Evolutionary conservation across 2,888 invertebrate species (phyloP).

Genomic region (Rhimphoctona megacephalus): DNA sequence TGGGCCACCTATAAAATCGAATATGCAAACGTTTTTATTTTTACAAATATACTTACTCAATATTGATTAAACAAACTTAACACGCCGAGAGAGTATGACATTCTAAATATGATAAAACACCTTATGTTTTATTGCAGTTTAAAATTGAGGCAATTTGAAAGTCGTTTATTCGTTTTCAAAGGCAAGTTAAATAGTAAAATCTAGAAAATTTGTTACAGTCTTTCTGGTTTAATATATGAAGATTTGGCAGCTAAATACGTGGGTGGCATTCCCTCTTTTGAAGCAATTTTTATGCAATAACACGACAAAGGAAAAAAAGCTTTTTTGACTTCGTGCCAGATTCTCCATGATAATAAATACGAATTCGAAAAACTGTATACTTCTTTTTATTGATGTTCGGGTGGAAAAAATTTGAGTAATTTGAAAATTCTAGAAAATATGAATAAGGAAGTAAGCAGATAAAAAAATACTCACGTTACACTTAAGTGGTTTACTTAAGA

Average conservation of each 20-base stretch:
- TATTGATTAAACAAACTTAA: not conserved
- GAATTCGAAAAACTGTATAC: too few relatives aligned
- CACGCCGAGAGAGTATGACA: not conserved
- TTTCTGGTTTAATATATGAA: too few relatives aligned
- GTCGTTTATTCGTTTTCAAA: not conserved
- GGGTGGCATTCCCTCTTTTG: not conserved
- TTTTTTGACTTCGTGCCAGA: not conserved
- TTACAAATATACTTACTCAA: not conserved
- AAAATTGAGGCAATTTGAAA: not conserved
- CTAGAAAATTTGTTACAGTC: too few relatives aligned
- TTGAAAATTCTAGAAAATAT: not conserved
- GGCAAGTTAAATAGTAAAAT: too few relatives aligned
- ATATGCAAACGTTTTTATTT: not conserved
- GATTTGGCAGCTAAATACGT: not conserved
- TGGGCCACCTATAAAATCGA: not conserved
- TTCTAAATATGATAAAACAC: not conserved
- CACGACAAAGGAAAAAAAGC: not conserved
- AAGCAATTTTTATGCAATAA: not conserved
- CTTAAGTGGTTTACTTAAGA: not conserved
- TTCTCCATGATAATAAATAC: too few relatives aligned
- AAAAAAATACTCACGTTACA: not conserved
- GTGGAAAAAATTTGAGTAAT: not conserved
- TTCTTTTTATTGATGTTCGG: not conserved
- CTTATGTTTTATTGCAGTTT: not conserved
- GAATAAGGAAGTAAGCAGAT: not conserved